These are phyloP conservation scores for Podargus strigoides DNA, from an alignment of 2,797 vertebrate species.

Conservation along the genomic window DNA sequence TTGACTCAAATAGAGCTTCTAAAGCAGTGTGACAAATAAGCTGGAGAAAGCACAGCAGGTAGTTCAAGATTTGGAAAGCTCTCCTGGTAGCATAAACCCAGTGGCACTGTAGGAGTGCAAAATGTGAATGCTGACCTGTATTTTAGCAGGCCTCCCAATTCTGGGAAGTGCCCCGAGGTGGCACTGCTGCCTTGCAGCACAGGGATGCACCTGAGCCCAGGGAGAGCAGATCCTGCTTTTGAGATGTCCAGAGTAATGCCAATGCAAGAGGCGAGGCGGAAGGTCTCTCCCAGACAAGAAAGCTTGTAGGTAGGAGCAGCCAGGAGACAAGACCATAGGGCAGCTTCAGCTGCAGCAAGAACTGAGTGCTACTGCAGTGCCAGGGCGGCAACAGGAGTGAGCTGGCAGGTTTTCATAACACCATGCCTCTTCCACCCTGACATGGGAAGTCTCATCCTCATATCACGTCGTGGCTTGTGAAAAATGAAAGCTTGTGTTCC, in stretches of 20 bases:
- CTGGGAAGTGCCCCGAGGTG: background rate
- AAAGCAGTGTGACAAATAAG: background rate
- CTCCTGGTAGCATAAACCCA: rapidly evolving
- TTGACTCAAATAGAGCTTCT: background rate
- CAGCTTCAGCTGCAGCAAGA: background rate
- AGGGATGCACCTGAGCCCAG: background rate
- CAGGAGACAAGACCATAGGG: background rate
- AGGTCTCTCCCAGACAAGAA: background rate
- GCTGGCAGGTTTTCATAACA: background rate
- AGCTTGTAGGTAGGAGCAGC: background rate
- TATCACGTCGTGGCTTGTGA: background rate
- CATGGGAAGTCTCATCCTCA: rapidly evolving
- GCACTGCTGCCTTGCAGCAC: background rate
- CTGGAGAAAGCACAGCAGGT: background rate
- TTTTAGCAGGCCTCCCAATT: background rate
- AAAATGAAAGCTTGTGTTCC: background rate
- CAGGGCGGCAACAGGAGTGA: background rate
- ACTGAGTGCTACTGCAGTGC: rapidly evolving
- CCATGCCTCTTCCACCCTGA: background rate
- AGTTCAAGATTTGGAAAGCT: background rate
- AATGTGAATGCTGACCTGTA: rapidly evolving
- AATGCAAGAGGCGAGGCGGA: background rate
- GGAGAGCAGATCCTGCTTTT: background rate
- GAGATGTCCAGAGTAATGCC: background rate
- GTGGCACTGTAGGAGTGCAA: background rate